Evolutionary conservation across 2,888 invertebrate species (phyloP).

Genomic region (Reticulitermes lucifugus): DNA sequence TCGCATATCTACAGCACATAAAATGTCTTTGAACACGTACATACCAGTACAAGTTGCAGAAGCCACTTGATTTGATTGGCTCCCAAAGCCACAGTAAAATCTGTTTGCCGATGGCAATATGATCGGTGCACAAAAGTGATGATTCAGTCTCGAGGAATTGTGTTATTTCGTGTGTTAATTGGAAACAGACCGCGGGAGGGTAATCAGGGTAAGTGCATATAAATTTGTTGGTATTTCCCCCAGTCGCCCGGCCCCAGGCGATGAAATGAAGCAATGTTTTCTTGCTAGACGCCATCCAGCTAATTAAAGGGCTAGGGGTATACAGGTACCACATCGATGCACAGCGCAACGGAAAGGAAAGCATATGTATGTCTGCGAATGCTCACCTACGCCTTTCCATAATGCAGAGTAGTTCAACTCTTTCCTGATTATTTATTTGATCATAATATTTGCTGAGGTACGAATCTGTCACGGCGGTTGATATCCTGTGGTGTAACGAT

Average conservation of each 20-base stretch:
- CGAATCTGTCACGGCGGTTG: too few species aligned
- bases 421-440: too few species aligned
- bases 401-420: too few species aligned
- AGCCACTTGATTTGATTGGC: neutral
- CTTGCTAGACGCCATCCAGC: neutral
- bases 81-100: neutral
- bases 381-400: too few species aligned
- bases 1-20: too few species aligned
- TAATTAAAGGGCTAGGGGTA: neutral
- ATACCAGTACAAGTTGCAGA: neutral
- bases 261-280: neutral
- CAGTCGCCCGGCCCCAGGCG: neutral
- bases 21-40: too few species aligned
- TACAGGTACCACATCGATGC: neutral
- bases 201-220: conserved; percentile 17
- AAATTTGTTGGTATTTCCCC: neutral
- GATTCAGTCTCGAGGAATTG: neutral
- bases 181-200: neutral
- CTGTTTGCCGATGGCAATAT: neutral
- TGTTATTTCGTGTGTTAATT: neutral
- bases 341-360: too few species aligned
- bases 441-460: too few species aligned
- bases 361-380: too few species aligned
- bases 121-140: neutral
- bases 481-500: too few species aligned